Base-by-base conservation (phyloP, 2,797 vertebrate genomes). In the Emys orbicularis region DNA sequence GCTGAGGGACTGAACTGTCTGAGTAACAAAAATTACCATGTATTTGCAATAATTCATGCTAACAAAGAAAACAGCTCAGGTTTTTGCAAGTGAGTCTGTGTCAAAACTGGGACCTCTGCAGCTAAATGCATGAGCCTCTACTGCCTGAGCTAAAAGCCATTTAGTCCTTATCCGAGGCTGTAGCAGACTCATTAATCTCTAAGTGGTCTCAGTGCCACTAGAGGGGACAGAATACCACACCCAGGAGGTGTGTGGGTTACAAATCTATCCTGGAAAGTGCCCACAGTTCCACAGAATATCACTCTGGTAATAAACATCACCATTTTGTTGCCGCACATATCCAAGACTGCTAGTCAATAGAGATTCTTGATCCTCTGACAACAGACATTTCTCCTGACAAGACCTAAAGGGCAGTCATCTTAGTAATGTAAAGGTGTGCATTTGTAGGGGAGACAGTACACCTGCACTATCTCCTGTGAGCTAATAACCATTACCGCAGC, bases 241-340 rank as follows among this genome's bases (percentile, higher is more conserved):
- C 54, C 54, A 54, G 54, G 54, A 54, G 4, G 54, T 54, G 54
- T 5, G 54, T 54, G 54, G 54, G 9, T 54, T 54, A 54, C 23
- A 54, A 88, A 81, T 81, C 79, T 15, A 54, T 82, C 82, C 74
- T 54, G 50, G 79, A 77, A 83, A 85, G 27, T 44, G 37, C 15
- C 37, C 37, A 74, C 13, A 81, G 47, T 89, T 89, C 68, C 68
- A 72, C 10, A 72, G 68, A 72, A 23, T 47, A 77, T 89, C 81
- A 89, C 29, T 77, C 37, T 47, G 81, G 77, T 77, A 89, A 89
- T 81, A 92, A 89, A 81, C 85, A 68, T 76, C 82, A 89, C 37
- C 87, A 81, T 76, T 89, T 81, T 82, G 49, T 89, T 82, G 54
- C 87, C 81, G 49, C 86, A 88, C 57, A 44, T 44, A 81, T 31